Conservation (phyloP, 2,113 vertebrate genomes). For the Grus americana region DNA sequence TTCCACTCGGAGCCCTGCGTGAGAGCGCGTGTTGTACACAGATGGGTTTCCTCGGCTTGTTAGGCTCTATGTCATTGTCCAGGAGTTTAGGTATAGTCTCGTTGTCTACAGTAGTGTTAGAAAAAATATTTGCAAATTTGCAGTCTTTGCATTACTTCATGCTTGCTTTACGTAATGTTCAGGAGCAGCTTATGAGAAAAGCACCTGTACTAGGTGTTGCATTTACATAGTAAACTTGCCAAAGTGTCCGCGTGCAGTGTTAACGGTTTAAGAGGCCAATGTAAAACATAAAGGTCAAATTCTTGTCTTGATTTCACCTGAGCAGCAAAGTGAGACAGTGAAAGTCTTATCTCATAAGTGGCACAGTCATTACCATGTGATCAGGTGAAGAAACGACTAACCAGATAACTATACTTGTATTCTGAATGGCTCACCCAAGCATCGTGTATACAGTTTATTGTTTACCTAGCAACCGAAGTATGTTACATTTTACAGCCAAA, state of each 20-base stretch:
- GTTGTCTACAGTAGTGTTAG: accelerated
- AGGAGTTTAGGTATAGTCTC: accelerated
- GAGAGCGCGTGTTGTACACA: accelerated
- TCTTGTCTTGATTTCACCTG: slow-evolving; percentile 6
- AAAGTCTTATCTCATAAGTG: not conserved
- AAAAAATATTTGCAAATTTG: accelerated
- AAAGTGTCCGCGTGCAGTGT: accelerated
- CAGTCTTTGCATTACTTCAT: accelerated
- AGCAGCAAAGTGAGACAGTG: not conserved
- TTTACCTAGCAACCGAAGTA: slow-evolving; percentile 36
- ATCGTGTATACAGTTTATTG: not conserved
- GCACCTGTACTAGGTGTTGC: not conserved
- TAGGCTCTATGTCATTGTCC: accelerated
- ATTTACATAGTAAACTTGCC: accelerated
- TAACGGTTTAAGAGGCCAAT: not conserved
- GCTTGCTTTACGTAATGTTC: not conserved
- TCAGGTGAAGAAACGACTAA: not conserved
- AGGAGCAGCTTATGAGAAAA: not conserved
- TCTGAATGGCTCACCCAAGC: not conserved
- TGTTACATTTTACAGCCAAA: not conserved
- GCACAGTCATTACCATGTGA: slow-evolving; percentile 47
- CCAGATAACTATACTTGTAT: slow-evolving; percentile 19
- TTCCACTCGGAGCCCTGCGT: not conserved
- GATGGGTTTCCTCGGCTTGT: not conserved
- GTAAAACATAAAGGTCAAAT: not conserved